phyloP scores from a whole-genome alignment of 92 coral and sea anemone species.

The Porites cylindrica region DNA sequence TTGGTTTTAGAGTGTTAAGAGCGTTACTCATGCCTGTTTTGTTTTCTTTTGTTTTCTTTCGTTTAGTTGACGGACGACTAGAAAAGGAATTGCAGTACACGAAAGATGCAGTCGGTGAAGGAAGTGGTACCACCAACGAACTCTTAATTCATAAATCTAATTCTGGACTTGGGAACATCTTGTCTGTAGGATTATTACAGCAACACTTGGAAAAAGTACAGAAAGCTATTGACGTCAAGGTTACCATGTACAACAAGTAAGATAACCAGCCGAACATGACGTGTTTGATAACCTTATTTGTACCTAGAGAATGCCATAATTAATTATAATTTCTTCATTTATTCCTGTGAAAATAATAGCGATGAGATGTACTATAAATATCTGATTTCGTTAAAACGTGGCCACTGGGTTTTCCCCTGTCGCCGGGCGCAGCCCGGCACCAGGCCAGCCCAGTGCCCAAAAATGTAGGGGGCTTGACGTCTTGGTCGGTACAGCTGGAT shows the following conservation, averaged over 20 bases:
- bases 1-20: too few relatives aligned
- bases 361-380: too few relatives aligned
- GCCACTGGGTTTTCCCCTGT: too few relatives aligned
- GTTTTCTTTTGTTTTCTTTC: background rate
- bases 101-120: conserved; percentile 77
- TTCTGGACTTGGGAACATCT: conserved; percentile 70
- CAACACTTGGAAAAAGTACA: conserved; percentile 77
- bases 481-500: too few relatives aligned
- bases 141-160: conserved; percentile 89
- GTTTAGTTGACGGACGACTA: conserved; percentile 89
- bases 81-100: conserved; percentile 84
- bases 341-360: too few relatives aligned
- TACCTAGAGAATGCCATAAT: too few relatives aligned
- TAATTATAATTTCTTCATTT: too few relatives aligned
- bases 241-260: conserved; percentile 43
- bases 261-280: background rate
- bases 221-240: conserved; percentile 83
- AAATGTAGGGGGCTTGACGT: too few relatives aligned
- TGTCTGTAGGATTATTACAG: conserved; percentile 76
- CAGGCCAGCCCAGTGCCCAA: too few relatives aligned
- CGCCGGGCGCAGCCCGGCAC: too few relatives aligned
- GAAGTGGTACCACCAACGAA: conserved; percentile 73
- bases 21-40: background rate
- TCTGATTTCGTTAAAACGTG: too few relatives aligned
- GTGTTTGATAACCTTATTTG: background rate